A percentile compares a stretch with the other conserved stretches of the same genome.
Conservation (phyloP, 2,888 invertebrate species). For the Caenorhabditis sinica region DNA sequence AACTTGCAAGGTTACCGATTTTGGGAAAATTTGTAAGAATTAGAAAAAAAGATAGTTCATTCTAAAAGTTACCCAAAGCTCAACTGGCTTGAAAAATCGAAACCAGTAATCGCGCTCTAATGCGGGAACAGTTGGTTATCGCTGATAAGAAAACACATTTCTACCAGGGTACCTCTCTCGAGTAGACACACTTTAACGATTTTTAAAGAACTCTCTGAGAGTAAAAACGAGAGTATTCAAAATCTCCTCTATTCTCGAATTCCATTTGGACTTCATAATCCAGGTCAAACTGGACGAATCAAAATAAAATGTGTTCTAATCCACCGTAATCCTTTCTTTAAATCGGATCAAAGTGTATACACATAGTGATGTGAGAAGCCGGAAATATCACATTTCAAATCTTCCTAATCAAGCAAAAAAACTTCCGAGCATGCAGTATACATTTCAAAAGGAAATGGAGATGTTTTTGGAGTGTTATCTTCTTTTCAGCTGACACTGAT, state of each 20-base stretch:
- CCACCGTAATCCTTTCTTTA: neutral
- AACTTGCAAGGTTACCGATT: neutral
- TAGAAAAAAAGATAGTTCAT: too few species aligned
- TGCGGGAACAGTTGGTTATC: too few species aligned
- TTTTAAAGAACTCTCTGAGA: too few species aligned
- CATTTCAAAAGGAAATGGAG: neutral
- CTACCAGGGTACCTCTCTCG: too few species aligned
- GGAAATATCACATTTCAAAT: conserved; percentile 19
- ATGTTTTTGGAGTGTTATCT: neutral
- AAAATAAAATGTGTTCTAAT: neutral
- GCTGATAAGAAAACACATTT: too few species aligned
- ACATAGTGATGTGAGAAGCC: conserved; percentile 16
- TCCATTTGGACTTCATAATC: neutral
- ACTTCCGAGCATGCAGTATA: neutral
- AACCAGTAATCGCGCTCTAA: too few species aligned
- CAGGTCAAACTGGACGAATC: neutral
- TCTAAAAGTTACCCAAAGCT: too few species aligned
- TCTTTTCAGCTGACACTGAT: conserved; percentile 8
- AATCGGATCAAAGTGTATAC: conserved; percentile 18
- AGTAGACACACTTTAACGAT: too few species aligned
- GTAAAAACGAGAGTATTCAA: too few species aligned
- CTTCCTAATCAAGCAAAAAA: conserved; percentile 2
- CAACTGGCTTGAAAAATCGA: too few species aligned
- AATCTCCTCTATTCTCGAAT: too few species aligned
- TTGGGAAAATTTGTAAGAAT: too few species aligned